Evolutionary conservation across 23 tunicate species (phyloP).

Genomic region (Trididemnum miniatum): DNA sequence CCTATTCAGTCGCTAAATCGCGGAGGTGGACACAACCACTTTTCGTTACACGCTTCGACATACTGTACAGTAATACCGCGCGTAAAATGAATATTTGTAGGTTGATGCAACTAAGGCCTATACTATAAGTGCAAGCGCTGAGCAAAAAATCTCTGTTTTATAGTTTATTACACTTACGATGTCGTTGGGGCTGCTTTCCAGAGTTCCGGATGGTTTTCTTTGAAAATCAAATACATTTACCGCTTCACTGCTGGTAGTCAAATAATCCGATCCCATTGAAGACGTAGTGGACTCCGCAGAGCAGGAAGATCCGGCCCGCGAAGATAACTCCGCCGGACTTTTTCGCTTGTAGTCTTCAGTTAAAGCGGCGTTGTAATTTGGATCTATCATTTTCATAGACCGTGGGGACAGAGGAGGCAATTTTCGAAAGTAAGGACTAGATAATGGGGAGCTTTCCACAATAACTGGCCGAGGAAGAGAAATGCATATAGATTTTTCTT

Average conservation of each 20-base stretch:
- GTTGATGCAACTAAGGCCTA: no score
- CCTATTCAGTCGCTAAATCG: no score
- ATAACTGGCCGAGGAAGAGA: not conserved
- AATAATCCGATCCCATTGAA: constrained; percentile 37
- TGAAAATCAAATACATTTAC: constrained; percentile 24
- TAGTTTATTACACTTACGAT: constrained; percentile 58
- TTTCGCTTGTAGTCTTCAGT: not conserved
- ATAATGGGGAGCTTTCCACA: constrained; percentile 32
- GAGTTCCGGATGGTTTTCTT: constrained; percentile 23
- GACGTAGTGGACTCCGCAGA: constrained; percentile 37
- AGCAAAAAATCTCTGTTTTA: no score
- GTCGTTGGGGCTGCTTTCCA: constrained; percentile 17
- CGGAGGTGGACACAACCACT: no score
- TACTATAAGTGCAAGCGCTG: no score
- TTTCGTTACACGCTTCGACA: no score
- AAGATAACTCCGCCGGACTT: constrained; percentile 7
- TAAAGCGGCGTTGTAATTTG: not conserved
- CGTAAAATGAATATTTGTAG: no score
- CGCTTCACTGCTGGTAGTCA: constrained; percentile 13
- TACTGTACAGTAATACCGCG: no score
- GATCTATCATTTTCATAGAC: constrained; percentile 33
- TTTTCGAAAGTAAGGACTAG: constrained; percentile 53
- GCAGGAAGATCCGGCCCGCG: constrained; percentile 12
- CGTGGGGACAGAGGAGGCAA: constrained; percentile 57
- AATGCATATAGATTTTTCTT: not conserved